Percentiles rank a stretch among this genome's conserved stretches.
These are phyloP conservation scores for Sebastes melanostomus DNA, from an alignment of 2,797 vertebrate species.

Conservation along the genomic window DNA sequence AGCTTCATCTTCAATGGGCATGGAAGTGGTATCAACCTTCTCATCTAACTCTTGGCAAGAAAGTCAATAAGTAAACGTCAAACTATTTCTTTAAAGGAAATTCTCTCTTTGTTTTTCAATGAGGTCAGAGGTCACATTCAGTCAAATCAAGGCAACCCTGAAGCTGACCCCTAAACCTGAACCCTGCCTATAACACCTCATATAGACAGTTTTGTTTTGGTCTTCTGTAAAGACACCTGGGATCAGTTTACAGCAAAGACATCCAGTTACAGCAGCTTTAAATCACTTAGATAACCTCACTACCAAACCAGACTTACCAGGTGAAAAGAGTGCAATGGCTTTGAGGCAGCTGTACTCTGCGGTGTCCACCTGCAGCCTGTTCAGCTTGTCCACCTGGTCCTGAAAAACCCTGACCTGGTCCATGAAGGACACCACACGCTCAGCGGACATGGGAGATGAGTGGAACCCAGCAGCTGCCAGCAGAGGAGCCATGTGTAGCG, in stretches of 20 bases:
- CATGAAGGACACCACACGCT: slow-evolving; percentile 96
- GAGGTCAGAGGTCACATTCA: slow-evolving; percentile 27
- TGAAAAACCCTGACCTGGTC: slow-evolving; percentile 96
- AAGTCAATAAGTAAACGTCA: neutral
- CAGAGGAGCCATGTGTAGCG: slow-evolving; percentile 93
- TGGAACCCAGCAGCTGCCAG: slow-evolving; percentile 95
- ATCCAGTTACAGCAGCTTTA: neutral
- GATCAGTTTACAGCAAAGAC: slow-evolving; percentile 14
- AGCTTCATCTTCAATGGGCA: neutral
- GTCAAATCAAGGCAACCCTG: neutral
- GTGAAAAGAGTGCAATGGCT: slow-evolving; percentile 95
- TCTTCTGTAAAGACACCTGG: neutral
- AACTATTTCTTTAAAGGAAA: neutral
- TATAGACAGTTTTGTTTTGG: neutral
- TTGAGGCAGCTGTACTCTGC: slow-evolving; percentile 98
- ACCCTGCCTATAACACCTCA: neutral
- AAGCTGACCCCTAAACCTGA: neutral
- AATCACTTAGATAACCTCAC: neutral
- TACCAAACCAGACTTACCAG: slow-evolving; percentile 76
- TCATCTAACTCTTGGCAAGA: neutral
- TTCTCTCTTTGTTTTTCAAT: neutral
- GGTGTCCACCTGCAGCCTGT: slow-evolving; percentile 92
- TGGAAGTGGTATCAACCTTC: neutral
- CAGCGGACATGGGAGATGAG: slow-evolving; percentile 93
- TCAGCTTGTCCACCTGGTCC: slow-evolving; percentile 98